Conservation (phyloP, 2,888 invertebrate genomes). For the Caenorhabditis virilis region DNA sequence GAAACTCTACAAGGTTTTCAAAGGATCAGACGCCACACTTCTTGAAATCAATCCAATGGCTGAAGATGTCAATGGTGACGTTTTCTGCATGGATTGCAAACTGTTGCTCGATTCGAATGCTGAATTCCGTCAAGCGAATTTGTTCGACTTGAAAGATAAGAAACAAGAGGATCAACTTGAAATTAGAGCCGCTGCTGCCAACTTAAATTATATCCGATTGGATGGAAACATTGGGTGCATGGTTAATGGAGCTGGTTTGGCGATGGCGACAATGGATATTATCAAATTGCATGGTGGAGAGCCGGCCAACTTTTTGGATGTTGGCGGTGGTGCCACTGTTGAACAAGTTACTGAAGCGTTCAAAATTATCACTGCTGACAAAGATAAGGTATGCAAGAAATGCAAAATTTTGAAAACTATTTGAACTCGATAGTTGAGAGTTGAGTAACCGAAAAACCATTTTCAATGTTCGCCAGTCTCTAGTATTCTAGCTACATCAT, state of each 20-base stretch:
- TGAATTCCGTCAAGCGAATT: constrained; percentile 81
- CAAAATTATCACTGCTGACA: constrained; percentile 81
- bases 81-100: constrained; percentile 90
- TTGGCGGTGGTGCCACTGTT: constrained; percentile 93
- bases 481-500: no score
- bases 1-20: constrained; percentile 79
- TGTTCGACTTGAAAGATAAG: constrained; percentile 76
- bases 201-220: constrained; percentile 94
- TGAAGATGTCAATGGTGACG: constrained; percentile 83
- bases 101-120: constrained; percentile 98
- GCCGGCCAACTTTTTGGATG: constrained; percentile 97
- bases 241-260: constrained; percentile 97
- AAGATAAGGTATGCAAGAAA: constrained; percentile 68
- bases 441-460: no score
- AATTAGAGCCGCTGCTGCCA: constrained; percentile 86
- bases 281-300: constrained; percentile 93
- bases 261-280: constrained; percentile 99
- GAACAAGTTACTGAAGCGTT: constrained; percentile 80
- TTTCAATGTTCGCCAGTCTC: no score
- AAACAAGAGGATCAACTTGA: constrained; percentile 53
- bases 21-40: constrained; percentile 91
- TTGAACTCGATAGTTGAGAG: no score
- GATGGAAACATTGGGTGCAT: constrained; percentile 94
- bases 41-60: constrained; percentile 98
- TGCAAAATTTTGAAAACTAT: no score